Percentiles rank a stretch among this genome's conserved stretches.
Evolutionary conservation across 1,140 invertebrate species (phyloP).

Genomic region (Sycobia sp.): DNA sequence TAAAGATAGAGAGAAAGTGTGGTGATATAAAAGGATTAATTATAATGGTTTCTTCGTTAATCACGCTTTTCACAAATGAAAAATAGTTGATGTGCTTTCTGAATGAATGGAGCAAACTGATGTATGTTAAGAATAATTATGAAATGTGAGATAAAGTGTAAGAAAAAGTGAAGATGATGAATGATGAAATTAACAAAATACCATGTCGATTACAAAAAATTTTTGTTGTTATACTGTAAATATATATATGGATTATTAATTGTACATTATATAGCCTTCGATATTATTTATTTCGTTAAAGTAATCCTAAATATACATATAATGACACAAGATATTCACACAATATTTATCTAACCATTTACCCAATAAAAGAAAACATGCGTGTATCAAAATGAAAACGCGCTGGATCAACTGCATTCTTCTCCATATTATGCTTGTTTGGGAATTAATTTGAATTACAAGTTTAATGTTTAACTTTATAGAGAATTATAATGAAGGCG

Average conservation of each 20-base stretch:
- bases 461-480: no score
- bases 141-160: not conserved
- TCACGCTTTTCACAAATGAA: not conserved
- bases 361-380: no score
- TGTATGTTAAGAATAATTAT: conserved; percentile 3
- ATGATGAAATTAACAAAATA: conserved; percentile 9
- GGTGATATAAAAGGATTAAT: not conserved
- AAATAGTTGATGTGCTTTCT: not conserved
- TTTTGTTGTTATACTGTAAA: conserved; percentile 31
- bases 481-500: no score
- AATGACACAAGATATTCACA: no score
- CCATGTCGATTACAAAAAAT: conserved; percentile 19
- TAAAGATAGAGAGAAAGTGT: not conserved
- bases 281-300: conserved; percentile 2
- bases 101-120: not conserved
- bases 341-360: no score
- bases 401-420: no score
- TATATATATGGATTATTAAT: conserved; percentile 29
- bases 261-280: conserved; percentile 8
- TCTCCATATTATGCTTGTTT: no score
- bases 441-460: no score
- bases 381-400: no score
- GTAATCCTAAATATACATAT: not conserved
- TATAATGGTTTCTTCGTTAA: not conserved
- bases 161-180: not conserved